Percentiles rank a stretch among this genome's conserved stretches.
Evolutionary conservation across 2,797 vertebrate species (phyloP).

Genomic region (Amazona ochrocephala): DNA sequence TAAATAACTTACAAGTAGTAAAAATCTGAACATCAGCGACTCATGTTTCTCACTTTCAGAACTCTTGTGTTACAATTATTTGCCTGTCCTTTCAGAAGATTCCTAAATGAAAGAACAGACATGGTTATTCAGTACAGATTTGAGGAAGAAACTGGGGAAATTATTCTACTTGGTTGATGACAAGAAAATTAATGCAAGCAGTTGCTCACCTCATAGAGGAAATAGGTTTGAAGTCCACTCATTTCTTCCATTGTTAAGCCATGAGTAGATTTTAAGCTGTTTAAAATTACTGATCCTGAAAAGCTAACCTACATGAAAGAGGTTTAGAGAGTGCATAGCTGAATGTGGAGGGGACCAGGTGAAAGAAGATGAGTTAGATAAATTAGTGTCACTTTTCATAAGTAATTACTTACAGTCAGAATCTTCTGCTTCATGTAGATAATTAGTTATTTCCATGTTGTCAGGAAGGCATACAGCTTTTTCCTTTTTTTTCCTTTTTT

Average conservation of each 20-base stretch:
- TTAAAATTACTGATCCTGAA: conserved; percentile 41
- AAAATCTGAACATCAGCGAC: neutral
- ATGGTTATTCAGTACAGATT: neutral
- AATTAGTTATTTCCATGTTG: conserved; percentile 3
- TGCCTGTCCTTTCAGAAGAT: conserved; percentile 2
- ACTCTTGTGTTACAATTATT: neutral
- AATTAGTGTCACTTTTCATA: conserved; percentile 20
- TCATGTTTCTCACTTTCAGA: neutral
- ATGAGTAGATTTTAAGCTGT: conserved; percentile 26
- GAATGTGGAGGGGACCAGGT: conserved; percentile 1
- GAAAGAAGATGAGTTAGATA: conserved; percentile 4
- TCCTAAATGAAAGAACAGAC: neutral
- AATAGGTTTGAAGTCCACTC: conserved; percentile 26
- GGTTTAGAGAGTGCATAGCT: neutral
- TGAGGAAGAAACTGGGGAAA: conserved; percentile 1
- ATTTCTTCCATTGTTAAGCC: conserved; percentile 30
- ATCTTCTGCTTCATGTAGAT: neutral
- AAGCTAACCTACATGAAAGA: neutral
- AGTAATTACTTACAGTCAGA: conserved; percentile 23
- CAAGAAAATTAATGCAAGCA: conserved; percentile 16
- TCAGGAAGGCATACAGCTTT: neutral
- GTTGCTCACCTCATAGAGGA: neutral
- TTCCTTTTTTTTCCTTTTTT: neutral
- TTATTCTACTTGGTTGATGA: neutral
- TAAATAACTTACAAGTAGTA: neutral